A percentile compares a stretch with the other conserved stretches of the same genome.
These are phyloP conservation scores for Varanus salvator DNA, from an alignment of 2,113 vertebrate species.

Conservation along the genomic window DNA sequence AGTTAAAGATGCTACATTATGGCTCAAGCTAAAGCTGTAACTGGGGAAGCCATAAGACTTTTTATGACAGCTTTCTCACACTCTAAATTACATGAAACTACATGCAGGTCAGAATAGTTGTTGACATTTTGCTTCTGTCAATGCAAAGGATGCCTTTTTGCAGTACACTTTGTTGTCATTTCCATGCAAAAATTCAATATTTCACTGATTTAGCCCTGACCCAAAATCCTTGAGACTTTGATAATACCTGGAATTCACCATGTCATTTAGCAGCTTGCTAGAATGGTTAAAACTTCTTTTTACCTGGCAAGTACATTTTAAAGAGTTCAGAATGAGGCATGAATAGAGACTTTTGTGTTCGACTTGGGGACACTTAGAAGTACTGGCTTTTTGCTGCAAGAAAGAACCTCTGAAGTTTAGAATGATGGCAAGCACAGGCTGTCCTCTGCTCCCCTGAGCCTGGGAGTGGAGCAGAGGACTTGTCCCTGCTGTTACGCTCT, in stretches of 20 bases:
- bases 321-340: background rate
- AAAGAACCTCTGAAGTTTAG: background rate
- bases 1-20: background rate
- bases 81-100: background rate
- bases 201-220: background rate
- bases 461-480: too few relatives aligned
- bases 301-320: background rate
- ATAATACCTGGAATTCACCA: background rate
- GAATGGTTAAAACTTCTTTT: background rate
- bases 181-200: background rate
- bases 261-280: background rate
- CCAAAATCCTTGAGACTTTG: background rate
- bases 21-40: background rate
- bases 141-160: background rate
- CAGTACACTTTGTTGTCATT: background rate
- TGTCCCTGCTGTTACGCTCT: too few relatives aligned
- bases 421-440: too few relatives aligned
- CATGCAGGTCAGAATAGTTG: background rate
- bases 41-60: background rate
- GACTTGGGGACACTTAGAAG: background rate
- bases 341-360: background rate
- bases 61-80: background rate
- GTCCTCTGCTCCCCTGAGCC: too few relatives aligned
- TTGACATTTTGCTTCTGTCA: slow-evolving; percentile 10
- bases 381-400: background rate